Evolutionary conservation across 53 echinoderm and acorn worm species (phyloP).

Genomic region (Temnopleurus reevesii): DNA sequence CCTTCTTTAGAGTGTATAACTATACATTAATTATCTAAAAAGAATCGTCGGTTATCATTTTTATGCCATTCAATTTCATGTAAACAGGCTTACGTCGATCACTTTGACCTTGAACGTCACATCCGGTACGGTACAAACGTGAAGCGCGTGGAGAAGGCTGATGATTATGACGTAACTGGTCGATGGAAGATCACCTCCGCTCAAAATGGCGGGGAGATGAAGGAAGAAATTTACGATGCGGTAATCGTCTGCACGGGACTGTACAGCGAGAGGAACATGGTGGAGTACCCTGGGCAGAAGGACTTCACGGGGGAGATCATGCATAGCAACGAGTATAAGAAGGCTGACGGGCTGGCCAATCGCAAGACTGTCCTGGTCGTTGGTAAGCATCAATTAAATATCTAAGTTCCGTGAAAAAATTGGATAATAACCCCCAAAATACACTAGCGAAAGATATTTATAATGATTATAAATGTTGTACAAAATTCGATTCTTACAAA

Average conservation of each 20-base stretch:
- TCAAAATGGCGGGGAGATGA: conserved; percentile 2
- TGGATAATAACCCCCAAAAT: no score
- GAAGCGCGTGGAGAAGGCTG: conserved; percentile 62
- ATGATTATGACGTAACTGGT: conserved; percentile 71
- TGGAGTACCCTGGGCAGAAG: conserved; percentile 69
- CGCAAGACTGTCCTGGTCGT: conserved; percentile 80
- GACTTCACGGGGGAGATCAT: conserved; percentile 74
- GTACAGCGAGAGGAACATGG: conserved; percentile 60
- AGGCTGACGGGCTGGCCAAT: conserved; percentile 66
- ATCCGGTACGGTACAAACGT: conserved; percentile 80
- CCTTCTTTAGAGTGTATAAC: no score
- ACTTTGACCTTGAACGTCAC: conserved; percentile 71
- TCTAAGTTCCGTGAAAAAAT: no score
- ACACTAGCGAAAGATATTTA: no score
- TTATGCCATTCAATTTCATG: neutral
- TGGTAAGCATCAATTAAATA: conserved; percentile 75
- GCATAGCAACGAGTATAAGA: conserved; percentile 83
- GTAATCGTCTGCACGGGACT: conserved; percentile 84
- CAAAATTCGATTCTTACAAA: no score
- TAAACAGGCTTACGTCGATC: conserved; percentile 63
- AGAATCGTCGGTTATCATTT: no score
- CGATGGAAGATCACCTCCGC: conserved; percentile 72
- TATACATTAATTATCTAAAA: no score
- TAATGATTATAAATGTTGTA: no score
- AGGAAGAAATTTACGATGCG: conserved; percentile 70